phyloP scores from a whole-genome alignment of 2,888 invertebrate genomes.

The Heteropelma amictum region DNA sequence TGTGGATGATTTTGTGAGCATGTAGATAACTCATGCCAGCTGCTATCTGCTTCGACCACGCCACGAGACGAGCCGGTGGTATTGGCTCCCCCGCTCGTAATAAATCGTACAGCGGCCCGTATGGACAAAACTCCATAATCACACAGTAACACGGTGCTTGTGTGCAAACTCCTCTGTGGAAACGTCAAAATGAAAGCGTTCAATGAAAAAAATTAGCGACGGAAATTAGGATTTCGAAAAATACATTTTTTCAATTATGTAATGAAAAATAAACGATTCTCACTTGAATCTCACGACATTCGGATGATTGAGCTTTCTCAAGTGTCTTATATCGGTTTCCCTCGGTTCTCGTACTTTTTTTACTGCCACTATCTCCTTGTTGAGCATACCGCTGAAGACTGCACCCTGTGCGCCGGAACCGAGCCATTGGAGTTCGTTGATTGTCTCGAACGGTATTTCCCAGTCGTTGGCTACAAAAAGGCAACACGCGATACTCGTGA shows the following conservation, averaged over 20 bases:
- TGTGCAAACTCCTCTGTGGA: slow-evolving; percentile 92
- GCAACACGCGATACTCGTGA: not conserved
- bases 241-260: not conserved
- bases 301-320: slow-evolving; percentile 95
- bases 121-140: slow-evolving; percentile 99
- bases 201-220: not conserved
- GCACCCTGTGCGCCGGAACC: slow-evolving; percentile 98
- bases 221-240: not conserved
- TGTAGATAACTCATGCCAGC: slow-evolving; percentile 98
- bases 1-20: slow-evolving; percentile 96
- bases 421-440: slow-evolving; percentile 92
- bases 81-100: slow-evolving; percentile 90
- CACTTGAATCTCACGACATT: slow-evolving; percentile 93
- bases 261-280: slow-evolving; percentile 37
- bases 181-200: not conserved
- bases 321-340: slow-evolving; percentile 95
- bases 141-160: slow-evolving; percentile 95
- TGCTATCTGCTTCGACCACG: slow-evolving; percentile 97
- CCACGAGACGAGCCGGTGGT: slow-evolving; percentile 90
- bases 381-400: slow-evolving; percentile 92
- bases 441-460: slow-evolving; percentile 96
- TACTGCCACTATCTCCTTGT: slow-evolving; percentile 93
- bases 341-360: slow-evolving; percentile 96
- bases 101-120: slow-evolving; percentile 95
- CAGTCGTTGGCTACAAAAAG: slow-evolving; percentile 85